phyloP scores from a whole-genome alignment of 2,797 vertebrate species.

The Sebastes jordani region DNA sequence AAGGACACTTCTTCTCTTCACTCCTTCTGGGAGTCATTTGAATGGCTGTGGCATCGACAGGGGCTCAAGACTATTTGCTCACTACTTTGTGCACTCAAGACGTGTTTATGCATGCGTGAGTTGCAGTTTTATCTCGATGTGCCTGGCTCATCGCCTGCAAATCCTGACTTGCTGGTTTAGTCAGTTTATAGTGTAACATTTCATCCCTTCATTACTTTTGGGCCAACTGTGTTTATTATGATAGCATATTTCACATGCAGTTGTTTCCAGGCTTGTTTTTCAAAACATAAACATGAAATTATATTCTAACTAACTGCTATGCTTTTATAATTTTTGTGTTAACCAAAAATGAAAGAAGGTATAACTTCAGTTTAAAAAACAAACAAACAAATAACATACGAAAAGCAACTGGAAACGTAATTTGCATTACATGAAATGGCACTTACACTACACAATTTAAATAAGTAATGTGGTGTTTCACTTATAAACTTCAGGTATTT shows the following conservation, averaged over 20 bases:
- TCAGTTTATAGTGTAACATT: constrained; percentile 34
- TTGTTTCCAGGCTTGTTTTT: background rate
- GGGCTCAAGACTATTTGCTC: background rate
- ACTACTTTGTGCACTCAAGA: background rate
- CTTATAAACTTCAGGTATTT: background rate
- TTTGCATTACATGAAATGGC: background rate
- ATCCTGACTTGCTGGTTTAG: constrained; percentile 72
- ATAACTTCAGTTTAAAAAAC: background rate
- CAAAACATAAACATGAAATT: background rate
- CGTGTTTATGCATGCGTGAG: background rate
- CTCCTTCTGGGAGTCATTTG: background rate
- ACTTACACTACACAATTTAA: background rate
- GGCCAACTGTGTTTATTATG: background rate
- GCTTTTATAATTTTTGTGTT: background rate
- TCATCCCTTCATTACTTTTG: background rate
- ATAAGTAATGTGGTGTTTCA: background rate
- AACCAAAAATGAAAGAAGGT: background rate
- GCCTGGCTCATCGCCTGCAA: constrained; percentile 39
- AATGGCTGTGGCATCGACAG: background rate
- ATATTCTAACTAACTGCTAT: background rate
- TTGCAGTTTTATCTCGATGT: constrained; percentile 4
- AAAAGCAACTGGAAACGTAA: background rate
- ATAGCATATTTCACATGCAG: background rate
- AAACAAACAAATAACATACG: background rate
- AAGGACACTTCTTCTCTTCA: background rate